Percentiles rank a stretch among this genome's conserved stretches.
These are phyloP conservation scores for Carcharodon carcharias DNA, from an alignment of 2,797 vertebrate species.

Conservation along the genomic window DNA sequence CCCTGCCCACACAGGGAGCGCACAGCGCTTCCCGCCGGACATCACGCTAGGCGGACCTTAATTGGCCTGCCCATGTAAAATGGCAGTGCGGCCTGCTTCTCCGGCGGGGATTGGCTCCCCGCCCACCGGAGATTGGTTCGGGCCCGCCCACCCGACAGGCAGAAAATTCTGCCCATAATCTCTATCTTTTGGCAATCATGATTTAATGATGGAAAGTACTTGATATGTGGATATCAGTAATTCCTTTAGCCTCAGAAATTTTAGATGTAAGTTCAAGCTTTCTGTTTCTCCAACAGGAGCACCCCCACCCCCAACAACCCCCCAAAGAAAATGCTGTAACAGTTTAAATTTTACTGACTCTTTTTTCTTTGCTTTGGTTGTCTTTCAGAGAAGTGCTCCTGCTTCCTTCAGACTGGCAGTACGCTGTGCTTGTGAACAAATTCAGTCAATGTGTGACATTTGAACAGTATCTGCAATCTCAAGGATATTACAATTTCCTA, in stretches of 20 bases:
- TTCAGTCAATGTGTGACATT: slow-evolving; percentile 62
- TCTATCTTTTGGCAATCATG: background rate
- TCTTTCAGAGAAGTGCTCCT: slow-evolving; percentile 66
- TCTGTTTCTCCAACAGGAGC: background rate
- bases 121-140: too few species aligned
- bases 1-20: too few species aligned
- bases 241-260: background rate
- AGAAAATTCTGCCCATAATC: too few species aligned
- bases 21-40: too few species aligned
- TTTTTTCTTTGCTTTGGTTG: background rate
- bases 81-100: too few species aligned
- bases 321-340: background rate
- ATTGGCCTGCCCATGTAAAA: too few species aligned
- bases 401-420: slow-evolving; percentile 74
- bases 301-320: too few species aligned
- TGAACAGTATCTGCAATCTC: slow-evolving; percentile 56
- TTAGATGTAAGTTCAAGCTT: background rate
- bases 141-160: too few species aligned
- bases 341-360: background rate
- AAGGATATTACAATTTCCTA: slow-evolving; percentile 65
- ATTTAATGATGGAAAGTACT: background rate
- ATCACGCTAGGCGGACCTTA: too few species aligned
- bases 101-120: too few species aligned
- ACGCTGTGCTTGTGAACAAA: slow-evolving; percentile 80
- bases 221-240: background rate